A percentile compares a stretch with the other conserved stretches of the same genome.
Evolutionary conservation across 2,888 invertebrate genomes (phyloP).

Genomic region (Meteorus cinctellus): DNA sequence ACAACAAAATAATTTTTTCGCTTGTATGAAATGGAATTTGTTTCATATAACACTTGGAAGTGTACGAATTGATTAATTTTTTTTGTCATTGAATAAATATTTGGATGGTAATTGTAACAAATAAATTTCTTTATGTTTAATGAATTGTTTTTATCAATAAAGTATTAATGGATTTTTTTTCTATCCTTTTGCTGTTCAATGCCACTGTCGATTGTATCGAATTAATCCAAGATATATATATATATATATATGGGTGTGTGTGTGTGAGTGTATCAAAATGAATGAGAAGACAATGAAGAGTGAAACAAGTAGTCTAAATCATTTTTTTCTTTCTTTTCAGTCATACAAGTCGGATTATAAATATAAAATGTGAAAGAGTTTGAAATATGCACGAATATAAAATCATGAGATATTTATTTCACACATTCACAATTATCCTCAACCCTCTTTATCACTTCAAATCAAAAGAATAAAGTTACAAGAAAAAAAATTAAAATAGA

Average conservation of each 20-base stretch:
- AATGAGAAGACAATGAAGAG: slow-evolving; percentile 16
- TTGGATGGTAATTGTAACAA: no score
- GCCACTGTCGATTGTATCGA: neutral
- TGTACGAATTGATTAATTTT: no score
- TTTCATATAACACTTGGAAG: no score
- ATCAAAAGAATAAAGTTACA: neutral
- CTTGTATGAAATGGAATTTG: no score
- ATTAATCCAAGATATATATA: slow-evolving; percentile 14
- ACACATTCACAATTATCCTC: neutral
- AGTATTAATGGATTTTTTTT: neutral
- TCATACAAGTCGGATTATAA: neutral
- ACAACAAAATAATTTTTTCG: no score
- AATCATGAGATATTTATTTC: neutral
- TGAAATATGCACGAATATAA: neutral
- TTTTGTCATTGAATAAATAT: no score
- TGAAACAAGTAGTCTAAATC: neutral
- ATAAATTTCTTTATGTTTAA: no score
- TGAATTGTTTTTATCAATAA: no score
- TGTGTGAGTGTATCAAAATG: no score
- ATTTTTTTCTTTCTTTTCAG: no score
- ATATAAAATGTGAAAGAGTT: neutral
- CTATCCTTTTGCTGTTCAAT: neutral
- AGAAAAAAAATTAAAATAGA: neutral
- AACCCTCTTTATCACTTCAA: neutral
- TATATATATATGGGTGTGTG: neutral